phyloP scores from a whole-genome alignment of 2,113 vertebrate species.

The Podarcis raffonei region DNA sequence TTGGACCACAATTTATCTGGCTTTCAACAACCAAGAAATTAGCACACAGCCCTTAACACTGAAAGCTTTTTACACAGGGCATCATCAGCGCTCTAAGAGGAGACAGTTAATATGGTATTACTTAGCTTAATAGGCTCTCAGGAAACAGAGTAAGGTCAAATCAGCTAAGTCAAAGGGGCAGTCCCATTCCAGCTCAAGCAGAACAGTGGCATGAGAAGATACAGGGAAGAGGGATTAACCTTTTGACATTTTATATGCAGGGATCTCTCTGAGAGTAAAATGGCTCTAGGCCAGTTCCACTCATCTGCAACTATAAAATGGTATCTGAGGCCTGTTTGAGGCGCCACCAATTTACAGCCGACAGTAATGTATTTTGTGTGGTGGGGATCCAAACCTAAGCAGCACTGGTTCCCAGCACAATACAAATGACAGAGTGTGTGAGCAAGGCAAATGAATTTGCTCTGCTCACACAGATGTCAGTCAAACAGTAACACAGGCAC shows the following conservation, averaged over 20 bases:
- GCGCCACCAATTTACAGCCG: background rate
- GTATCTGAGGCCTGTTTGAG: background rate
- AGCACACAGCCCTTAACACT: background rate
- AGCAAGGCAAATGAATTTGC: no score
- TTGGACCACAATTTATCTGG: background rate
- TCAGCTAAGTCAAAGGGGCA: background rate
- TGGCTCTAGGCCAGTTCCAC: background rate
- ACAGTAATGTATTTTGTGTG: background rate
- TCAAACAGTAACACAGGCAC: no score
- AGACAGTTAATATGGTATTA: constrained; percentile 15
- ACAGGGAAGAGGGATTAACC: background rate
- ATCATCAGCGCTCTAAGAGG: background rate
- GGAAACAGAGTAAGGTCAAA: background rate
- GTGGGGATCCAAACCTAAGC: background rate
- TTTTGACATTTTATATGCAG: background rate
- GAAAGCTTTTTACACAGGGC: background rate
- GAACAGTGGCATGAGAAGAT: background rate
- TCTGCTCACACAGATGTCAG: background rate
- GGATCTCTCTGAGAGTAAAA: background rate
- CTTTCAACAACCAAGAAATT: background rate
- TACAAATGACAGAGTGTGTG: no score
- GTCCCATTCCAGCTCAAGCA: background rate
- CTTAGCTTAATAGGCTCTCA: background rate
- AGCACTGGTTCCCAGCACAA: no score
- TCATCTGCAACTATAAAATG: background rate